phyloP scores from a whole-genome alignment of 1,140 invertebrate species.

The Bombus affinis region DNA sequence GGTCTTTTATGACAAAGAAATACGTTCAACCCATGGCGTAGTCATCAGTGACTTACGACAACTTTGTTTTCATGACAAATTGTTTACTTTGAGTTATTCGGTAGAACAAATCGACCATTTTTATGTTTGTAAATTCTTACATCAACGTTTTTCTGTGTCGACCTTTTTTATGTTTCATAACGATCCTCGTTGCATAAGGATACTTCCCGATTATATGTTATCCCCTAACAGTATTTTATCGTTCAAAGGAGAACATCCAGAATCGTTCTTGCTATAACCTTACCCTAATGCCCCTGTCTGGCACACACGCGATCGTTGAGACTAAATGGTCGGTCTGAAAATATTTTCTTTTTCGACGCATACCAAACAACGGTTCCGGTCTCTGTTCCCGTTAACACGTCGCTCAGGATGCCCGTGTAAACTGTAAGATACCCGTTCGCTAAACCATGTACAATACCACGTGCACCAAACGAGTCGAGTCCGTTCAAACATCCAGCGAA shows the following conservation, averaged over 20 bases:
- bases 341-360: conserved; percentile 39
- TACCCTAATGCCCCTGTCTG: background rate
- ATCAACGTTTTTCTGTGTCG: no score
- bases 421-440: conserved; percentile 24
- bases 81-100: background rate
- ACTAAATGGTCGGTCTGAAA: conserved; percentile 42
- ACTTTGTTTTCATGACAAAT: background rate
- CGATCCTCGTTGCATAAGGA: background rate
- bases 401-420: conserved; percentile 18
- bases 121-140: background rate
- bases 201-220: background rate
- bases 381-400: conserved; percentile 32
- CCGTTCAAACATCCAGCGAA: conserved; percentile 1
- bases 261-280: background rate
- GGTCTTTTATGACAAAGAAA: background rate
- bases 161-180: background rate
- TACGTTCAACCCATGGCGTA: background rate
- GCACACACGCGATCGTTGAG: conserved; percentile 8
- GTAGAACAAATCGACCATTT: background rate
- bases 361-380: conserved; percentile 41
- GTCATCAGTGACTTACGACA: background rate
- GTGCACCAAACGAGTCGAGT: conserved; percentile 21
- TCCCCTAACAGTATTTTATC: background rate
- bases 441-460: conserved; percentile 27
- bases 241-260: background rate